Evolutionary conservation across 1,140 invertebrate genomes (phyloP), one percentile per base, ranked within the genome.

Genomic region (Eueides isabella): DNA sequence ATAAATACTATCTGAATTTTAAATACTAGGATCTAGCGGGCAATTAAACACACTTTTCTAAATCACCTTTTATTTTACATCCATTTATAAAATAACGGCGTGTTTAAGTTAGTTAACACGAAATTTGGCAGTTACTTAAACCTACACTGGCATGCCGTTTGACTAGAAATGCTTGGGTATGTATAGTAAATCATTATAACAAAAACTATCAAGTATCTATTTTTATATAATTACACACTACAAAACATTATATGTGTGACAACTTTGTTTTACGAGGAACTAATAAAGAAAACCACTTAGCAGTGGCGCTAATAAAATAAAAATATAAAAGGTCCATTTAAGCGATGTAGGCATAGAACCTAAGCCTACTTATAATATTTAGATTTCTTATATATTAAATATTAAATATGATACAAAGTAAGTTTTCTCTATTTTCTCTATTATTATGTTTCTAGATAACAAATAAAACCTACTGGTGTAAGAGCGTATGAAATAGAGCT

Each of bases 41-140:
- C 23, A 66, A 61, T 67, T 26, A 74, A 73, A 69, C 66, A 68
- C 61, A 68, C 28, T 62, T 23, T 70, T 78, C 72, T 80, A 77
- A 74, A 61, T 78, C 71, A 70, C 66, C 19, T 76, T 81, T 76
- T 85, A 85, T 84, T 87, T 83, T 87, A 86, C 85, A 86, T 83
- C 78, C 73, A 85, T 81, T 84, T 86, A 82, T 83, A 86, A 85
- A 85, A 84, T 78, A 79, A 77, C 73, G 75, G 28, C 41, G 35
- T 67, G 33, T 67, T 35, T 65, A 67, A 30, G 9, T 69, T 61
- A 26, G 26, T 38, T 67, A 55, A 72, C 68, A 78, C 76, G 75
- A 79, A 61, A 76, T 67, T 80, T 70, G 30, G 67, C 73, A 76
- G 38, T 66, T 70, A 38, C 72, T 76, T 80, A 80, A n/a, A 63